Evolutionary conservation across 2,888 invertebrate genomes (phyloP), one percentile per base, ranked within the genome.

Genomic region (Hipparchia semele): DNA sequence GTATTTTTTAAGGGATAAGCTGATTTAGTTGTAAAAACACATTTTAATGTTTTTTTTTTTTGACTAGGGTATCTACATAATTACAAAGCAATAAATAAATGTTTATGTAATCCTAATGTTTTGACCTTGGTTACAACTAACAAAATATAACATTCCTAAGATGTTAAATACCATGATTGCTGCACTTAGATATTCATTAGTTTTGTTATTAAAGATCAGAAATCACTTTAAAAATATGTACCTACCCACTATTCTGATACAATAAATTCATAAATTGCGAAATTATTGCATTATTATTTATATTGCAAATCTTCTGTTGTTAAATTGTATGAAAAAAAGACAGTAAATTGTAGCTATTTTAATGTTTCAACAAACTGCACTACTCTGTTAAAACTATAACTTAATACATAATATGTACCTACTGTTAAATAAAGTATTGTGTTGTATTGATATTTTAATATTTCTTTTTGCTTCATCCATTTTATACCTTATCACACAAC

Each of bases 331-430:
- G 8, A 9, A 6, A 39, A 60, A 60, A 39, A 9, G 33, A 60
- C 1, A 39, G 39, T 39, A 33, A 10, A 33, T 60, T 60, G 23
- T 60, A 60, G 33, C 33, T 39, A 39, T 60, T 23, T 59, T 39
- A 60, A 33, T 60, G 54, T 53, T 54, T 66, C 39, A 66, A 54
- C 53, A 33, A 66, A 66, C 10, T 49, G 23, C 64, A 13, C 23
- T 64, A 64, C 54, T 65, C 61, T 46, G n/a, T 13, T 46, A 62
- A n/a, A 49, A 62, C 49, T 49, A 62, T n/a, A 6, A 56, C 13
- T 39, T 33, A 3, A 10, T 33, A 60, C 8, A 60, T 23, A 13
- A 39, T 8, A 60, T 39, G 9, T 39, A 39, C 33, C 9, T 60
- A 4, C 9, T 49, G 7, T 49, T 13, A n/a, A 56, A 62, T 49